Percentiles rank a stretch among this genome's conserved stretches.
phyloP scores from a whole-genome alignment of 2,888 invertebrate genomes.

The Habrosyne pyritoides region DNA sequence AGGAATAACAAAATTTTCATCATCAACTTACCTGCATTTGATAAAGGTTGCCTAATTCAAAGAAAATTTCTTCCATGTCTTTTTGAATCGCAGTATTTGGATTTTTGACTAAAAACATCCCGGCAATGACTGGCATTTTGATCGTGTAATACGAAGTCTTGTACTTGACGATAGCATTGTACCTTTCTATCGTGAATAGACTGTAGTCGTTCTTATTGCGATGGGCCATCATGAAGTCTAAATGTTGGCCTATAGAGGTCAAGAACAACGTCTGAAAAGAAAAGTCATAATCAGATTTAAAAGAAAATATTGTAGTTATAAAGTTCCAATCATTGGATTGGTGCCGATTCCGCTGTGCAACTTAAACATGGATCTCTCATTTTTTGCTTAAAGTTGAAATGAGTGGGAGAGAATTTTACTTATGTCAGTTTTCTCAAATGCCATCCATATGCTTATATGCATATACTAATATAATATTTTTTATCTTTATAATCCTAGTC shows the following conservation, averaged over 20 bases:
- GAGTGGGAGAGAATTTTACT: too few relatives aligned
- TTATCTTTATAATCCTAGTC: too few relatives aligned
- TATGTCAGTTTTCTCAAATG: too few relatives aligned
- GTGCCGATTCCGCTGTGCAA: too few relatives aligned
- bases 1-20: too few relatives aligned
- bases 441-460: too few relatives aligned
- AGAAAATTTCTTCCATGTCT: slow-evolving; percentile 89
- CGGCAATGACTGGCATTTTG: slow-evolving; percentile 92
- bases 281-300: too few relatives aligned
- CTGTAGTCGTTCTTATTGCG: slow-evolving; percentile 53
- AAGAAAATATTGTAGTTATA: too few relatives aligned
- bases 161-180: slow-evolving; percentile 92
- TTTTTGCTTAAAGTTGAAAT: too few relatives aligned
- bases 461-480: too few relatives aligned
- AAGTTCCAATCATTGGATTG: too few relatives aligned
- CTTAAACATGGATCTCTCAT: too few relatives aligned
- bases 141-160: slow-evolving; percentile 96
- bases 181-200: slow-evolving; percentile 90
- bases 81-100: slow-evolving; percentile 86
- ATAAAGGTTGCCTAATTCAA: slow-evolving; percentile 95
- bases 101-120: slow-evolving; percentile 90
- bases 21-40: slow-evolving; percentile 90
- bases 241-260: slow-evolving; percentile 90
- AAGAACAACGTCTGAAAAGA: slow-evolving; percentile 74
- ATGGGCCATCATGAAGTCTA: slow-evolving; percentile 88